Percentiles rank a stretch among this genome's conserved stretches.
Evolutionary conservation across 2,888 invertebrate genomes (phyloP).

Genomic region (Gandaritis pyraliata): DNA sequence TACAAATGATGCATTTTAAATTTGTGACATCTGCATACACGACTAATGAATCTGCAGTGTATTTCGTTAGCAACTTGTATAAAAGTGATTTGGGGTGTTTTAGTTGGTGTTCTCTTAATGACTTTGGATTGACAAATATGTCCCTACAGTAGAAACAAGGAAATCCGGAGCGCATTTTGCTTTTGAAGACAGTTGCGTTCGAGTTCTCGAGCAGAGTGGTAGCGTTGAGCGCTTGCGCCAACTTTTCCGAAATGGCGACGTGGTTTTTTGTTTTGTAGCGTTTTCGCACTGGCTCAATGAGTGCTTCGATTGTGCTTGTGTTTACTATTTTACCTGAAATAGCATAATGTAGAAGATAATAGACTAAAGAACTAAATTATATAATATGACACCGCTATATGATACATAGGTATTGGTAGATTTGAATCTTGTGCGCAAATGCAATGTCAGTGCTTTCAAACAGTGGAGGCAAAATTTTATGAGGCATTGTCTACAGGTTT

Average conservation of each 20-base stretch:
- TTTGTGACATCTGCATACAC: slow-evolving; percentile 54
- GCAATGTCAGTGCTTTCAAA: too few species aligned
- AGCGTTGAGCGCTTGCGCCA: slow-evolving; percentile 48
- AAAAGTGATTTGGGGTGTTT: slow-evolving; percentile 34
- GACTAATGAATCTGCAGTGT: slow-evolving; percentile 47
- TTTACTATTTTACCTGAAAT: slow-evolving; percentile 46
- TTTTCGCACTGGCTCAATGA: slow-evolving; percentile 13
- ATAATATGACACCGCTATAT: too few species aligned
- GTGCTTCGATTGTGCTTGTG: slow-evolving; percentile 40
- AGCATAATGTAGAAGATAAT: background rate
- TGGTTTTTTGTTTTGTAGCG: background rate
- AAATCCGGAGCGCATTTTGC: slow-evolving; percentile 49
- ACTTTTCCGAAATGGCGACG: slow-evolving; percentile 41
- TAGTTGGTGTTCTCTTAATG: slow-evolving; percentile 41
- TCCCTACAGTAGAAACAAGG: slow-evolving; percentile 54
- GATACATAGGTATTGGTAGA: too few species aligned
- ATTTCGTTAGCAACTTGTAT: slow-evolving; percentile 43
- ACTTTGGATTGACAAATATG: slow-evolving; percentile 43
- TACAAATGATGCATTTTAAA: slow-evolving; percentile 51
- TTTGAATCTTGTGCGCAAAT: too few species aligned
- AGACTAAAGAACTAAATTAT: background rate
- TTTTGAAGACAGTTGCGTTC: slow-evolving; percentile 53
- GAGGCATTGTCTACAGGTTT: too few species aligned
- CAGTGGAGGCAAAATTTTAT: too few species aligned
- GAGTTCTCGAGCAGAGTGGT: slow-evolving; percentile 49